phyloP scores from a whole-genome alignment of 2,113 vertebrate species.

The Archilochus colubris region DNA sequence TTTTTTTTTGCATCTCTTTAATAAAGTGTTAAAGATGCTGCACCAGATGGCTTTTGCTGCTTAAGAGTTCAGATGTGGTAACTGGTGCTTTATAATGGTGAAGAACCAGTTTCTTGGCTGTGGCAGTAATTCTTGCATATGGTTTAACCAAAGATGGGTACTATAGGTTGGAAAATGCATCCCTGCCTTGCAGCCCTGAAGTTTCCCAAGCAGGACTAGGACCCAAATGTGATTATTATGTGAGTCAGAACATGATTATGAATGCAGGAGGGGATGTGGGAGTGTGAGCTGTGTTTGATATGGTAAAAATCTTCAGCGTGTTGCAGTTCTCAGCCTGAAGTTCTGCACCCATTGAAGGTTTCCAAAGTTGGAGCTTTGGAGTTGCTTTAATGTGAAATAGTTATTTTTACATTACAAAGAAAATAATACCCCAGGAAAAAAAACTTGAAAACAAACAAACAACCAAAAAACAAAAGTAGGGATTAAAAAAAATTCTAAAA shows the following conservation, averaged over 20 bases:
- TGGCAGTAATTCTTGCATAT: neutral
- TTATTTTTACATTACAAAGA: conserved; percentile 34
- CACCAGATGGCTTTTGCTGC: neutral
- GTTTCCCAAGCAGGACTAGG: conserved; percentile 12
- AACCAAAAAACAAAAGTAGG: too few relatives aligned
- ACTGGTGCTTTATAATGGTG: neutral
- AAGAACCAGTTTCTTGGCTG: neutral
- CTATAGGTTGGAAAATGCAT: neutral
- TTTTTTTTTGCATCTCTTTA: neutral
- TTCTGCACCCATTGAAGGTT: conserved; percentile 32
- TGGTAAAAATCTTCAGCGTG: neutral
- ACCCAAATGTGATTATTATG: neutral
- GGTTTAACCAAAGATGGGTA: neutral
- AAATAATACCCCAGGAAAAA: neutral
- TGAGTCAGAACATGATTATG: neutral
- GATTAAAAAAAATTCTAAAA: too few relatives aligned
- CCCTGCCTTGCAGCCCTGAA: neutral
- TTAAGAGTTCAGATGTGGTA: neutral
- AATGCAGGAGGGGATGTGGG: conserved; percentile 11
- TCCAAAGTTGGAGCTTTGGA: neutral
- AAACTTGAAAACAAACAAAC: neutral
- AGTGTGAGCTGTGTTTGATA: conserved; percentile 32
- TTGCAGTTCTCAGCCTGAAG: neutral
- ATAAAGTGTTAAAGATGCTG: neutral
- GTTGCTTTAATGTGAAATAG: conserved; percentile 33